Evolutionary conservation across 2,888 invertebrate genomes (phyloP).

Genomic region (Erebia palarica): DNA sequence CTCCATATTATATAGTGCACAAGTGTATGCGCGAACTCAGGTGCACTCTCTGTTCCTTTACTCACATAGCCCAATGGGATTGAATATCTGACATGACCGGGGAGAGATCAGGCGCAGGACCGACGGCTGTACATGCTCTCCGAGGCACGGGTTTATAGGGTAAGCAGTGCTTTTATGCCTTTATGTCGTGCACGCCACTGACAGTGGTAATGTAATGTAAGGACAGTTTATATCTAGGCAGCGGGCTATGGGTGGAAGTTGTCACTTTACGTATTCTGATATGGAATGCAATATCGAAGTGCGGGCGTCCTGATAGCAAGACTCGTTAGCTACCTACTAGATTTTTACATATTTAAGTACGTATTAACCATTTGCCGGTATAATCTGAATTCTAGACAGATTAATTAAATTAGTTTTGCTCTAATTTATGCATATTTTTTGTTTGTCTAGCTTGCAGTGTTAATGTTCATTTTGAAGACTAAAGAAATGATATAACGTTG

Average conservation of each 20-base stretch:
- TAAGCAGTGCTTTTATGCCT: no score
- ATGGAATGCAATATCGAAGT: conserved; percentile 1
- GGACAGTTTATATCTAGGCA: no score
- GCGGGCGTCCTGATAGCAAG: not conserved
- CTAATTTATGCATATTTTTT: not conserved
- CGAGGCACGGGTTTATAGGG: no score
- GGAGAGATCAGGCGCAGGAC: no score
- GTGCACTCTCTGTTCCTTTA: no score
- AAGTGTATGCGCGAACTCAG: no score
- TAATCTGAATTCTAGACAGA: not conserved
- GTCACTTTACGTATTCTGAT: not conserved
- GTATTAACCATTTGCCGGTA: not conserved
- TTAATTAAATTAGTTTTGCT: conserved; percentile 1
- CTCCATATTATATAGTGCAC: no score
- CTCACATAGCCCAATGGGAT: no score
- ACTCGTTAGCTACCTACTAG: not conserved
- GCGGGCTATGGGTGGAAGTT: not conserved
- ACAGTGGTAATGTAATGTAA: no score
- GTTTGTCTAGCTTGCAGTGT: not conserved
- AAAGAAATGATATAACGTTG: not conserved
- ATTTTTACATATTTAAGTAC: not conserved
- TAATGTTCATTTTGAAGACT: not conserved
- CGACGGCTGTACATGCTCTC: no score
- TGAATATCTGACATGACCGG: no score
- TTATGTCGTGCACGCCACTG: no score